Evolutionary conservation across 2,113 vertebrate species (phyloP).

Genomic region (Petaurus breviceps): DNA sequence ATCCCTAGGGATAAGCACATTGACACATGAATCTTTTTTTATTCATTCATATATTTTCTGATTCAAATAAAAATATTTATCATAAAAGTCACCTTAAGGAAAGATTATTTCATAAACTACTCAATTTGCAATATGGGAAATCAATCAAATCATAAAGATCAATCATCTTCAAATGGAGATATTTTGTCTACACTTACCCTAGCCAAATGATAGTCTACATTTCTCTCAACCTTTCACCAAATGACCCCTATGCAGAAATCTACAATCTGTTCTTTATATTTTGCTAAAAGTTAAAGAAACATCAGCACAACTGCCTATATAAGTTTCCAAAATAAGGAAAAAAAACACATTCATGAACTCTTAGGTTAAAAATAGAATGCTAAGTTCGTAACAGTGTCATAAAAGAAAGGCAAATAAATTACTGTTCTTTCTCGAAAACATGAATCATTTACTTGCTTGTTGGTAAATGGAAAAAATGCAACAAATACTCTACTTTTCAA

Average conservation of each 20-base stretch:
- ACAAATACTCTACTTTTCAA: slow-evolving; percentile 31
- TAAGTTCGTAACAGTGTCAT: slow-evolving; percentile 40
- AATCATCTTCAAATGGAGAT: background rate
- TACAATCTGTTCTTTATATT: slow-evolving; percentile 7
- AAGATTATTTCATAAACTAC: background rate
- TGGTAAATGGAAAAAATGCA: slow-evolving; percentile 23
- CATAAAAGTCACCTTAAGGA: background rate
- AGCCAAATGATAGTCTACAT: background rate
- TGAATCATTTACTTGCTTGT: slow-evolving; percentile 58
- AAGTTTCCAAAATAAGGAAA: slow-evolving; percentile 61
- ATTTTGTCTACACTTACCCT: background rate
- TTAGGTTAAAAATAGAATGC: slow-evolving; percentile 57
- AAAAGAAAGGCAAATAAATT: background rate
- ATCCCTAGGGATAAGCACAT: background rate
- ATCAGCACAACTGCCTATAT: background rate
- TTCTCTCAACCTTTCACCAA: slow-evolving; percentile 41
- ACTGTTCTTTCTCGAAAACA: background rate
- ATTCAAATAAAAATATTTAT: background rate
- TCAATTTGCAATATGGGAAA: background rate
- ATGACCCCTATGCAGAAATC: slow-evolving; percentile 1
- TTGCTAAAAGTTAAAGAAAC: slow-evolving; percentile 49
- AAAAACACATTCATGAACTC: slow-evolving; percentile 10
- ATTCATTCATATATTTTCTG: background rate
- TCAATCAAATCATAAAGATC: background rate
- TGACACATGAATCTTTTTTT: background rate